Percentiles rank a stretch among this genome's conserved stretches.
Conservation (phyloP, 1,140 invertebrate genomes). For the Mycetomoellerius zeteki region DNA sequence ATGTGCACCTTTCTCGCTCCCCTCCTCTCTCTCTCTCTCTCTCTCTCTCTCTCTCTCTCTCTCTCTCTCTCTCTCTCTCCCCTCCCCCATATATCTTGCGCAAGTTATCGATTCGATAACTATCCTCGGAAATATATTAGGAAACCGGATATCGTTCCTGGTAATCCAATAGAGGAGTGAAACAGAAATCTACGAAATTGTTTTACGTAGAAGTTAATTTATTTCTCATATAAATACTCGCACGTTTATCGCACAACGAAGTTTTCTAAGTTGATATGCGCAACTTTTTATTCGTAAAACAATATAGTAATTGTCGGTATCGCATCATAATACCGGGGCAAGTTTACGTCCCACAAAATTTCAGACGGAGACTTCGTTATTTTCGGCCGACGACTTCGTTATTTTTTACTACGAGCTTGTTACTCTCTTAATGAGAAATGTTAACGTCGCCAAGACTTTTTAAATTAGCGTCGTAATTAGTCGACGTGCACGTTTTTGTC, state of each 20-base stretch:
- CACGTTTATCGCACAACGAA: neutral
- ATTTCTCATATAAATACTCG: neutral
- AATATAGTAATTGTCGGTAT: constrained; percentile 21
- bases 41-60: neutral
- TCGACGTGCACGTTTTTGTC: constrained; percentile 39
- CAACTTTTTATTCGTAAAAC: neutral
- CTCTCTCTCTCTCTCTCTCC: neutral
- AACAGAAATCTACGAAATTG: neutral
- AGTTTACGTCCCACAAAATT: constrained; percentile 11
- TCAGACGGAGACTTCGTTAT: constrained; percentile 31
- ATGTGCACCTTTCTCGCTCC: neutral
- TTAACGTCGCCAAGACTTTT: constrained; percentile 60
- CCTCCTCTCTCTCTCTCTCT: neutral
- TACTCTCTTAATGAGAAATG: constrained; percentile 52
- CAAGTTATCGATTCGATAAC: constrained; percentile 28
- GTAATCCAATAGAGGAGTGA: neutral
- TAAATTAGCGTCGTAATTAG: constrained; percentile 59
- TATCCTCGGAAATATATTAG: constrained; percentile 15
- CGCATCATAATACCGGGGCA: neutral
- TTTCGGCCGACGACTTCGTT: constrained; percentile 19
- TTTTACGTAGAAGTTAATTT: neutral
- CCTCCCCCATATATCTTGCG: neutral
- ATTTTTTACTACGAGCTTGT: constrained; percentile 30
- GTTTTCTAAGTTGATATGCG: neutral
- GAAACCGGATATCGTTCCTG: neutral